phyloP scores from a whole-genome alignment of 2,113 vertebrate genomes.

The Chelonoidis abingdonii region DNA sequence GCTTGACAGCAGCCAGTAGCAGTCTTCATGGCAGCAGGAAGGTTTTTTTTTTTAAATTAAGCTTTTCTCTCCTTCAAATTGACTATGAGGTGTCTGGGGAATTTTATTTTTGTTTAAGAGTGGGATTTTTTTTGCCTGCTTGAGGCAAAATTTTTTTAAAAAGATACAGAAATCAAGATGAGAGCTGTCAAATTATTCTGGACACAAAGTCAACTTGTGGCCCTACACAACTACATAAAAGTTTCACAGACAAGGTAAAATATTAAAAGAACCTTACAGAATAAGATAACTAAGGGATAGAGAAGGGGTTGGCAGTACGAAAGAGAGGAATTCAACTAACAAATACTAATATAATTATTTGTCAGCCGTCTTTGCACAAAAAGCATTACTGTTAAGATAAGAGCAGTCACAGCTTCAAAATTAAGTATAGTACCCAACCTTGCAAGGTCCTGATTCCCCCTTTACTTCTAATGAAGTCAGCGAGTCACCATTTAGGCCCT shows the following conservation, averaged over 20 bases:
- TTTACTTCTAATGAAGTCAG: background rate
- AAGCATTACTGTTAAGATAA: background rate
- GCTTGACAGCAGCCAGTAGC: background rate
- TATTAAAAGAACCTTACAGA: background rate
- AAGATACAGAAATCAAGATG: background rate
- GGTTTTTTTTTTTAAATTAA: background rate
- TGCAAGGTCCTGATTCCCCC: background rate
- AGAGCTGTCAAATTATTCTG: background rate
- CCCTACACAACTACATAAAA: background rate
- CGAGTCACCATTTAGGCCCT: background rate
- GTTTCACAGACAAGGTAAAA: background rate
- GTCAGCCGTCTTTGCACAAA: conserved; percentile 39
- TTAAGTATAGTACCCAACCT: background rate
- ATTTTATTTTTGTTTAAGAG: background rate
- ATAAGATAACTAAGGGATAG: background rate
- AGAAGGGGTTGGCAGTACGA: conserved; percentile 53
- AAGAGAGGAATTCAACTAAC: conserved; percentile 69
- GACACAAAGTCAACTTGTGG: background rate
- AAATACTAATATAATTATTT: conserved; percentile 62
- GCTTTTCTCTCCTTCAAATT: background rate
- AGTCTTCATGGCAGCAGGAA: background rate
- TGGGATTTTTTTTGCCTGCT: background rate
- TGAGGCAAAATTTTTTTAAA: background rate
- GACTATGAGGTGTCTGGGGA: background rate
- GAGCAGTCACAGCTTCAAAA: background rate